phyloP scores from a whole-genome alignment of 2,113 vertebrate species.

The Perca flavescens region DNA sequence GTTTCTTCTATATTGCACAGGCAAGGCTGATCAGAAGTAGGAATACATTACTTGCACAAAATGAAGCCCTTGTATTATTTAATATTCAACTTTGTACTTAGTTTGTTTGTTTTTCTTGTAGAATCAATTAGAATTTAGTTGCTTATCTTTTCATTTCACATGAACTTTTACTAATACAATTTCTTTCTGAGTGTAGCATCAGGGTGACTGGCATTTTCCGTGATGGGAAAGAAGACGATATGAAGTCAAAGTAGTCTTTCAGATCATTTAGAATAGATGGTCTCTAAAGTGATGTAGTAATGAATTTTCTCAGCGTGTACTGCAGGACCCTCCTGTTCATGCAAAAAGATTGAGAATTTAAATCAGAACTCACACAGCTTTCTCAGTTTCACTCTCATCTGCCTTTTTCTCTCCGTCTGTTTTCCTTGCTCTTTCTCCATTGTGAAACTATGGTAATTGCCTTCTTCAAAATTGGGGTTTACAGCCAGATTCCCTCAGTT shows the following conservation, averaged over 20 bases:
- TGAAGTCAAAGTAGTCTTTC: slow-evolving; percentile 33
- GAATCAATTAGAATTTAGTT: slow-evolving; percentile 4
- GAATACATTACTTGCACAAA: neutral
- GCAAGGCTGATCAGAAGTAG: neutral
- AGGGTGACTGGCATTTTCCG: slow-evolving; percentile 8
- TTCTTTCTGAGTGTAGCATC: slow-evolving; percentile 19
- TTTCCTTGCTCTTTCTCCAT: slow-evolving; percentile 28
- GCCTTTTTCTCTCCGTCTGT: slow-evolving; percentile 6
- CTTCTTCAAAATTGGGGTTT: slow-evolving; percentile 55
- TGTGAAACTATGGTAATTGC: slow-evolving; percentile 59
- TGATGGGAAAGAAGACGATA: slow-evolving; percentile 27
- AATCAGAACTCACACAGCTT: slow-evolving; percentile 44
- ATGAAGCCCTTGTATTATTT: neutral
- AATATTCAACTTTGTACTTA: neutral
- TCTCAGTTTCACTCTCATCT: slow-evolving; percentile 35
- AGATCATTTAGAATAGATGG: slow-evolving; percentile 25
- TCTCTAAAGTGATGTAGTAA: slow-evolving; percentile 47
- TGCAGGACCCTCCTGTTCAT: slow-evolving; percentile 32
- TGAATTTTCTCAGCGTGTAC: slow-evolving; percentile 38
- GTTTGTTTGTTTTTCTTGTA: neutral
- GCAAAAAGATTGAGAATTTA: slow-evolving; percentile 45
- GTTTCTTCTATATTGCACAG: neutral
- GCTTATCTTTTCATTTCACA: slow-evolving; percentile 13
- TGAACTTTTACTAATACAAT: slow-evolving; percentile 4
- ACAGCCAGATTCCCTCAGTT: slow-evolving; percentile 39